Evolutionary conservation across 2,113 vertebrate species (phyloP), one percentile per base, ranked within the genome.

Genomic region (Melanotaenia duboulayi): DNA sequence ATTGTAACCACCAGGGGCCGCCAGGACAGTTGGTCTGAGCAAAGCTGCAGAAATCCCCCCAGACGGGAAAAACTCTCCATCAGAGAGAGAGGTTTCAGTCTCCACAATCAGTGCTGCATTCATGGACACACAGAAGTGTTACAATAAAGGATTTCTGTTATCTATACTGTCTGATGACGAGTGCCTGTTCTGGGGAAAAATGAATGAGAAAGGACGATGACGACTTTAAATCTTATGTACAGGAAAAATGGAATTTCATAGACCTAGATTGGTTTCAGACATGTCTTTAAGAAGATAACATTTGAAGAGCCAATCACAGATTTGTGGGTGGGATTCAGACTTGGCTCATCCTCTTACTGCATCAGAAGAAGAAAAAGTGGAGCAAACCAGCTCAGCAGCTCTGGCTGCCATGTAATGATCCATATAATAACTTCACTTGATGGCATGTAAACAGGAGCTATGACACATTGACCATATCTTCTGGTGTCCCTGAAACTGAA

Each of bases 1-100:
- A n/a, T 0, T 5, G 2, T 22, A 23, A 4, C 84, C 90, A 86
- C 82, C 64, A 89, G 87, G 71, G 67, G 82, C 35, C 84, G 59
- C 70, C 62, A 80, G 32, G 24, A 71, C 51, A 57, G 32, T 61
- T 75, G 44, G 7, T 65, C 42, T 8, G 19, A 32, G 7, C 13
- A 48, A 19, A 48, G 2, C 44, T 8, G 44, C 17, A 48, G 44
- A 48, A 6, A 5, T 10, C 44, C 17, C 44, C 28, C 28, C 28
- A 28, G 28, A 46, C 14, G 16, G 14, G 42, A 17, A 46, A 46
- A 46, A 46, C 14, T 46, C 16, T 46, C 42, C 42, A 46, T 46
- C 42, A 46, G 42, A 16, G 4, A 46, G 14, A 46, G 11, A 46
- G 44, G 8, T 19, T 7, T 19, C 44, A 19, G 16, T n/a, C 19